Evolutionary conservation across 2,797 vertebrate species (phyloP), one percentile per base, ranked within the genome.

Genomic region (Luscinia luscinia): DNA sequence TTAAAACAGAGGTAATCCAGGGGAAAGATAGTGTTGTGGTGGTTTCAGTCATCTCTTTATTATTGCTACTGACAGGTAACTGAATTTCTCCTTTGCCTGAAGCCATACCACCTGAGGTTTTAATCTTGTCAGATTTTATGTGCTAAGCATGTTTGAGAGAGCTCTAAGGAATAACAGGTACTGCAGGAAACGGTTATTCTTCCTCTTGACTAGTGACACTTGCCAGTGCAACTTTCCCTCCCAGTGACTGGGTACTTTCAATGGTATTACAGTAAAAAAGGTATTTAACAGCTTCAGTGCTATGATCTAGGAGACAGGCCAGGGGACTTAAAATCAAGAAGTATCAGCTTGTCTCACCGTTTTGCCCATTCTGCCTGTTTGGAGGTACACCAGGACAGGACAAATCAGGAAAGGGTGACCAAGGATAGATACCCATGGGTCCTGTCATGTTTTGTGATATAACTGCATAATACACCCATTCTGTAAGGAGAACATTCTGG

Each of bases 51-150:
- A 76, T 92, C 83, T 90, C 92, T 89, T 62, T 82, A 90, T 93
- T 96, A 96, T 96, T 94, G 32, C 62, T 94, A 88, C 88, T 95
- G 95, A 96, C 93, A 94, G 85, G 90, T 92, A 96, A 94, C 91
- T 78, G 93, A 96, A 90, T 96, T 95, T 96, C 90, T 97, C 67
- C 85, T 91, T 94, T 96, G 95, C 95, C 94, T 94, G 86, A 79
- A 97, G 96, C 91, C 79, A 94, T 91, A 91, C 88, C 91, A 95
- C 93, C 94, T 94, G 85, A 97, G 93, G 93, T 92, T 96, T 89
- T 92, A 94, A 92, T 95, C 94, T 89, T 96, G 89, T 94, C 93
- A 94, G 72, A 89, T 90, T 93, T 89, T 90, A 79, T 95, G 69
- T 80, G 93, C 94, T 96, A 93, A 90, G 84, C 95, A 96, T 86